Conservation (phyloP, 2,797 vertebrate genomes). For the Melopsittacus undulatus region DNA sequence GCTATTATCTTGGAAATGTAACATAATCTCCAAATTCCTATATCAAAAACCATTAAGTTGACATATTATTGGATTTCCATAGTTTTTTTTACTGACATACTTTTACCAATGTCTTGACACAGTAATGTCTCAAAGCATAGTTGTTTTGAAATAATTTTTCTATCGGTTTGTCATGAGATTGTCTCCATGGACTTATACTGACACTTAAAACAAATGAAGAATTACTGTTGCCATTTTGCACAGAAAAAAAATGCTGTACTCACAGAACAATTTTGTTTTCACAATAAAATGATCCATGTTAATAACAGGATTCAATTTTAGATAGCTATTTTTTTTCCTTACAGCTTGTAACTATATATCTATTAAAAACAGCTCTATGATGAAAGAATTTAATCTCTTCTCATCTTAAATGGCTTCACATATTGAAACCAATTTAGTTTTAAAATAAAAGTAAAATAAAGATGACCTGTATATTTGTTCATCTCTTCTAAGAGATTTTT, state of each 20-base stretch:
- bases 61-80: not conserved
- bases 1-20: not conserved
- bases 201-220: not conserved
- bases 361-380: not conserved
- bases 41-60: not conserved
- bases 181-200: not conserved
- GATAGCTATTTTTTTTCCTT: not conserved
- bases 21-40: not conserved
- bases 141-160: slow-evolving; percentile 24
- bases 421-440: not conserved
- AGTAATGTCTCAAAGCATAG: not conserved
- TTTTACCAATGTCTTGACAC: not conserved
- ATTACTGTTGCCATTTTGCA: not conserved
- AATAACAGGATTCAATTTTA: slow-evolving; percentile 9
- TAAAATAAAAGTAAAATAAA: not conserved
- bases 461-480: not conserved
- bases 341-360: not conserved
- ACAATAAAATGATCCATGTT: not conserved
- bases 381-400: not conserved
- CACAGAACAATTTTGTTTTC: slow-evolving; percentile 29
- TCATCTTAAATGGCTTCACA: not conserved
- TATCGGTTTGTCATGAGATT: not conserved
- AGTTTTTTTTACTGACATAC: not conserved
- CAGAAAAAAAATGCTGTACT: not conserved
- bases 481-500: not conserved